Evolutionary conservation across 2,113 vertebrate genomes (phyloP), one percentile per base, ranked within the genome.

Genomic region (Motacilla tschutschensis): DNA sequence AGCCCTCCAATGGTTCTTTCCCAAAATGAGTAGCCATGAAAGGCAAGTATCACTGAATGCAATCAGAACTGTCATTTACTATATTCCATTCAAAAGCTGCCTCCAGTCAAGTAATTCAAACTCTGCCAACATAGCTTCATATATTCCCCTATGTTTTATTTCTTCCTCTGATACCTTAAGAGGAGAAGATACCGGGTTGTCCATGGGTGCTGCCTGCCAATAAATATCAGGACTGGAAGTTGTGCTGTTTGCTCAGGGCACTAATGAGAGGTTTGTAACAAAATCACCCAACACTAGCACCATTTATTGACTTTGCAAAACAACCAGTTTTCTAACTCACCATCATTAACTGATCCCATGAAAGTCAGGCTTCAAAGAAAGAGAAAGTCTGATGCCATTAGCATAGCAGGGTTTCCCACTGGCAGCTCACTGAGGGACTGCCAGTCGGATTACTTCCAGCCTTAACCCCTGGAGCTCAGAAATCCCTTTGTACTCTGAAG

Each of bases 261-360:
- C 26, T 62, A 90, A 80, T 26, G 17, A 79, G 29, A 57, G 6
- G 17, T 71, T 83, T 79, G 64, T 63, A 89, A 84, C 35, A 62
- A 63, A 91, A 78, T 57, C 83, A 75, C 25, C 19, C 24, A 67
- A 14, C 1, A 15, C 69, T 36, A 48, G 76, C 77, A 82, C 35
- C 31, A 26, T 14, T 82, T 90, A 91, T 4, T 53, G 83, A 88
- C 57, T 81, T 41, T 40, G 38, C 89, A 86, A 89, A 92, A 79
- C 64, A 89, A 70, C 25, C 33, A 17, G 59, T 55, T 86, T 88
- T 86, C 65, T 31, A 82, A 71, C 59, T 74, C 21, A 0, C 73
- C 78, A 62, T 33, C 80, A 54, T 87, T 77, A 93, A 94, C 4
- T 82, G 55, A 79, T 48, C 41, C 36, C 53, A 72, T 59, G 38